Conservation (phyloP, 2,113 vertebrate species). For the Meles meles region DNA sequence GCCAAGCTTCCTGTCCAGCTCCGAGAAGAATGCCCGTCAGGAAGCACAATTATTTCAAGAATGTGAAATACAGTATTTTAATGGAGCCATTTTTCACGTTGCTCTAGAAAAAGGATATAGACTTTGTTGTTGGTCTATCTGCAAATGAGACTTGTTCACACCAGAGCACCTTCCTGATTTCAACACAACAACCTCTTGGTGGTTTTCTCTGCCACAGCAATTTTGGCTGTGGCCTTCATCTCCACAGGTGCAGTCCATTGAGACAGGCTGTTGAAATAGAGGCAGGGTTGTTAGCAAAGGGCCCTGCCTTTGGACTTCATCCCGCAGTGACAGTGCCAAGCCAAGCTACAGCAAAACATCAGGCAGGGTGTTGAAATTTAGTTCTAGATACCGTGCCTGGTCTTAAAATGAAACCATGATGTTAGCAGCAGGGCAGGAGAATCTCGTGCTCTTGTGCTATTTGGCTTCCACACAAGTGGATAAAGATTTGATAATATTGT, state of each 20-base stretch:
- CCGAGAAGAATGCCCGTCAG: conserved; percentile 52
- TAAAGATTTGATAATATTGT: background rate
- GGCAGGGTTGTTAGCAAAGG: background rate
- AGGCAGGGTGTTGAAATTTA: background rate
- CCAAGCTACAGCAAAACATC: background rate
- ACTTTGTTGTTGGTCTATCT: background rate
- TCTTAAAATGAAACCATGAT: background rate
- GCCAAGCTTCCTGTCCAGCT: conserved; percentile 58
- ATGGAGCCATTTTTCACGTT: background rate
- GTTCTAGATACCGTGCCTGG: background rate
- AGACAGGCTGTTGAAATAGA: background rate
- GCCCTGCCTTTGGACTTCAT: background rate
- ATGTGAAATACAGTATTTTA: conserved; percentile 48
- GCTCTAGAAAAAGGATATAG: background rate
- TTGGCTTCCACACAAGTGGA: background rate
- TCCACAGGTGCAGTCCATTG: background rate
- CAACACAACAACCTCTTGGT: background rate
- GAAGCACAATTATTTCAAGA: conserved; percentile 66
- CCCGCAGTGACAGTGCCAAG: background rate
- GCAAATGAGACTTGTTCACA: background rate
- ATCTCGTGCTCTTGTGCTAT: background rate
- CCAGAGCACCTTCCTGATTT: background rate
- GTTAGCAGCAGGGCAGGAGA: background rate
- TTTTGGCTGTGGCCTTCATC: background rate
- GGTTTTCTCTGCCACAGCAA: background rate